phyloP scores from a whole-genome alignment of 1,140 invertebrate species.

The Euwallacea fornicatus region DNA sequence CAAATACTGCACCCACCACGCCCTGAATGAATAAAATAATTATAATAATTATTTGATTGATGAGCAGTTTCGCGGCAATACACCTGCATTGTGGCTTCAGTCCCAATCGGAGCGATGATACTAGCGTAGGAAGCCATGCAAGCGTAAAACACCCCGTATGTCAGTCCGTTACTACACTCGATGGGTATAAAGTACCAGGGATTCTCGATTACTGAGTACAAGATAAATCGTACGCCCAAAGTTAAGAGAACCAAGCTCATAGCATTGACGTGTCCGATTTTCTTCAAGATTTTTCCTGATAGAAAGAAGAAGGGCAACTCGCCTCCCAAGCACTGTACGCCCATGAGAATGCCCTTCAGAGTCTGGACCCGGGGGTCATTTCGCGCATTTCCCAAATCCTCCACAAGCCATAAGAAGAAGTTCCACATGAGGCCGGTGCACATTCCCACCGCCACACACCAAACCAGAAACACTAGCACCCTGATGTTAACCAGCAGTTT shows the following conservation, averaged over 20 bases:
- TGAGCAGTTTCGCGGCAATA: slow-evolving; percentile 11
- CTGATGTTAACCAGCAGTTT: slow-evolving; percentile 63
- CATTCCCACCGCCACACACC: slow-evolving; percentile 80
- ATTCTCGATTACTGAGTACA: slow-evolving; percentile 79
- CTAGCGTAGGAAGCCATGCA: slow-evolving; percentile 88
- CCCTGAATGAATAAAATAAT: slow-evolving; percentile 57
- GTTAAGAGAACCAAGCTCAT: slow-evolving; percentile 80
- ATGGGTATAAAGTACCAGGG: slow-evolving; percentile 83
- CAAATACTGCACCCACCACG: slow-evolving; percentile 81
- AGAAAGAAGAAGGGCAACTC: slow-evolving; percentile 88
- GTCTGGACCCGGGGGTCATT: slow-evolving; percentile 69
- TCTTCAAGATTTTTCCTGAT: slow-evolving; percentile 77
- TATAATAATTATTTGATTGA: neutral
- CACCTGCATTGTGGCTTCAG: slow-evolving; percentile 81
- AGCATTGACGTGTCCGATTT: slow-evolving; percentile 78
- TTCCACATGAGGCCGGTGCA: slow-evolving; percentile 87
- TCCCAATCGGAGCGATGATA: slow-evolving; percentile 80
- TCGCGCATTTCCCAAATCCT: slow-evolving; percentile 62
- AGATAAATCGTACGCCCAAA: slow-evolving; percentile 74
- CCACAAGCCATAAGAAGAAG: slow-evolving; percentile 81
- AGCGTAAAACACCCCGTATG: slow-evolving; percentile 86
- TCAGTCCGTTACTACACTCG: slow-evolving; percentile 84
- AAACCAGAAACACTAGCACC: slow-evolving; percentile 70
- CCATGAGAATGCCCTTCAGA: slow-evolving; percentile 75
- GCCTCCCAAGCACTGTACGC: slow-evolving; percentile 82